Evolutionary conservation across 92 coral and sea anemone genomes (phyloP), one percentile per base, ranked within the genome.

Genomic region (Metridium senile): DNA sequence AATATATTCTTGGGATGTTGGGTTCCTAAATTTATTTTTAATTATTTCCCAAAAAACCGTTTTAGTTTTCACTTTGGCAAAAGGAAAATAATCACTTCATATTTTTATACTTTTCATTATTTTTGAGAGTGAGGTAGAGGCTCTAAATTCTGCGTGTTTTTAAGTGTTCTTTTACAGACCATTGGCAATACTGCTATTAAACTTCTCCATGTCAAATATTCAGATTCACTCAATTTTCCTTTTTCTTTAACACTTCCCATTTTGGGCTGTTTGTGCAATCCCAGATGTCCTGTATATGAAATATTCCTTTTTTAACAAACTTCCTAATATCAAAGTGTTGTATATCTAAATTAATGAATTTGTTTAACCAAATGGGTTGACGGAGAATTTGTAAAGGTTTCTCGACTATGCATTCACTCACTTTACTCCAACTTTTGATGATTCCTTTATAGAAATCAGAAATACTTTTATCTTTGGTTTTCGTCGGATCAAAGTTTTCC

Each of bases 381-480:
- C n/a, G n/a, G n/a, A n/a, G 66, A 73, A n/a, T 54, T 56, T 31
- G 66, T 52, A 19, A 66, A 28, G 21, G 23, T 4, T 2, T 59
- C 21, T n/a, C 53, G 10, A 47, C n/a, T n/a, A n/a, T n/a, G n/a
- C n/a, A n/a, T n/a, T n/a, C n/a, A n/a, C n/a, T n/a, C n/a, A n/a
- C n/a, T n/a, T n/a, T n/a, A n/a, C n/a, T n/a, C n/a, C n/a, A n/a
- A n/a, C n/a, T 6, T 11, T 16, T 71, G 0, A 70, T 11, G 45
- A 70, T 51, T 21, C 45, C 75, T 20, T 70, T 70, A 23, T 77
- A 65, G 53, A 77, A 77, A 9, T 27, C 31, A 13, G 82, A 59
- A 26, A 77, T 25, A 26, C 47, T 46, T n/a, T 45, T 70, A 2
- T 6, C 16, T 1, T 65, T 20, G 1, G 45, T 39, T 1, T 11